A percentile compares a stretch with the other conserved stretches of the same genome.
Conservation (phyloP, 2,113 vertebrate genomes). For the Corythoichthys intestinalis region DNA sequence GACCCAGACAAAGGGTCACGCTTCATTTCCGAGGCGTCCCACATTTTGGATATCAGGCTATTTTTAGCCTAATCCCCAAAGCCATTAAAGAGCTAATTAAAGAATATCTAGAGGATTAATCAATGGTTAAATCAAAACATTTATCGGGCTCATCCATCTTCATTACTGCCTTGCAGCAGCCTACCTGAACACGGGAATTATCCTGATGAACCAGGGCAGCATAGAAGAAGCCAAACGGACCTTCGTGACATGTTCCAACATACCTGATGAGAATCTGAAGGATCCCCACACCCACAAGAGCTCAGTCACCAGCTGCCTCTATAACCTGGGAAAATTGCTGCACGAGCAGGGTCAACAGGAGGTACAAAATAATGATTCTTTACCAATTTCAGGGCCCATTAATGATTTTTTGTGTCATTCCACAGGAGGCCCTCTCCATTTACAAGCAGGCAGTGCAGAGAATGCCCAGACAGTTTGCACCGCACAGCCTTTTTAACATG, state of each 20-base stretch:
- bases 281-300: constrained; percentile 97
- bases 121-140: background rate
- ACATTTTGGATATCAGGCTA: constrained; percentile 2
- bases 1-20: background rate
- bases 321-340: constrained; percentile 95
- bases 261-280: constrained; percentile 96
- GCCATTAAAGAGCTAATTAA: background rate
- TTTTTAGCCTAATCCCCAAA: constrained; percentile 8
- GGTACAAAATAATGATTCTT: constrained; percentile 44
- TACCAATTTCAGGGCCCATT: background rate
- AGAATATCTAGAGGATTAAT: background rate
- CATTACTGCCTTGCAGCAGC: constrained; percentile 75
- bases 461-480: constrained; percentile 96
- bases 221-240: constrained; percentile 88
- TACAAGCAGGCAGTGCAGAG: constrained; percentile 96
- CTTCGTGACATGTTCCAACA: constrained; percentile 93
- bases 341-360: constrained; percentile 94
- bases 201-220: constrained; percentile 94
- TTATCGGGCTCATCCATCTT: background rate
- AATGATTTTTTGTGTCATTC: background rate
- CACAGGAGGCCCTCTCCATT: constrained; percentile 85
- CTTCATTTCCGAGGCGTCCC: background rate
- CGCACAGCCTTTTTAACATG: constrained; percentile 99
- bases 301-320: constrained; percentile 98
- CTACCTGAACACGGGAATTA: constrained; percentile 98